Percentiles rank a stretch among this genome's conserved stretches.
Evolutionary conservation across 2,797 vertebrate species (phyloP).

Genomic region (Cheirogaleus major): DNA sequence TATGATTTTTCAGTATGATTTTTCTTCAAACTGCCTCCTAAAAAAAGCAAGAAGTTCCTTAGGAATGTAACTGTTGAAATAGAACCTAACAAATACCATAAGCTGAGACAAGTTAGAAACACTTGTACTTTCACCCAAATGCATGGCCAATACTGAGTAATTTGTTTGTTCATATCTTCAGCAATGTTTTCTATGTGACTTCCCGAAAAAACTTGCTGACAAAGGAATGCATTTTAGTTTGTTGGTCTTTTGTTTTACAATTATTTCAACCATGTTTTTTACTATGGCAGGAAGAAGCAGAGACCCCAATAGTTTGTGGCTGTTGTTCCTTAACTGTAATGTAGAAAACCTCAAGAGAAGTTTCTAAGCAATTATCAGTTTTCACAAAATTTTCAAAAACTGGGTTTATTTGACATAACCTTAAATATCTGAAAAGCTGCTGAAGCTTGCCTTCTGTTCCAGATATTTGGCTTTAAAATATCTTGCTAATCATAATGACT

Average conservation of each 20-base stretch:
- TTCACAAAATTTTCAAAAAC: neutral
- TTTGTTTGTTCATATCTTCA: neutral
- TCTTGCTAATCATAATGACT: neutral
- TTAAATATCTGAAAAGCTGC: neutral
- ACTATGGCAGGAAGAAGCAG: neutral
- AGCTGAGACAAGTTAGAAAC: neutral
- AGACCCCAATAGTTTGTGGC: neutral
- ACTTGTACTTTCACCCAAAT: constrained; percentile 16
- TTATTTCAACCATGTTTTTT: neutral
- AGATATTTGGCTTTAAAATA: neutral
- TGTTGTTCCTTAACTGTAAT: neutral
- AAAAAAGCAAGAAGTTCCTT: neutral
- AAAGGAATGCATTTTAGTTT: constrained; percentile 28
- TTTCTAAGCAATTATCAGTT: neutral
- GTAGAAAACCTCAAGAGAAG: neutral
- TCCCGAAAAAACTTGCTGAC: neutral
- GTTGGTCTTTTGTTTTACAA: constrained; percentile 13
- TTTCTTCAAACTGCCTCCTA: neutral
- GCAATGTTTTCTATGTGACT: neutral
- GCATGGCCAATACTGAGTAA: neutral
- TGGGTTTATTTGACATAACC: neutral
- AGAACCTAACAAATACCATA: neutral
- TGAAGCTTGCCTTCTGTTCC: neutral
- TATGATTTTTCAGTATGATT: neutral
- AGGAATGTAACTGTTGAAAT: neutral